Conservation (phyloP, 1,140 invertebrate genomes). For the Calliopsis andreniformis region DNA sequence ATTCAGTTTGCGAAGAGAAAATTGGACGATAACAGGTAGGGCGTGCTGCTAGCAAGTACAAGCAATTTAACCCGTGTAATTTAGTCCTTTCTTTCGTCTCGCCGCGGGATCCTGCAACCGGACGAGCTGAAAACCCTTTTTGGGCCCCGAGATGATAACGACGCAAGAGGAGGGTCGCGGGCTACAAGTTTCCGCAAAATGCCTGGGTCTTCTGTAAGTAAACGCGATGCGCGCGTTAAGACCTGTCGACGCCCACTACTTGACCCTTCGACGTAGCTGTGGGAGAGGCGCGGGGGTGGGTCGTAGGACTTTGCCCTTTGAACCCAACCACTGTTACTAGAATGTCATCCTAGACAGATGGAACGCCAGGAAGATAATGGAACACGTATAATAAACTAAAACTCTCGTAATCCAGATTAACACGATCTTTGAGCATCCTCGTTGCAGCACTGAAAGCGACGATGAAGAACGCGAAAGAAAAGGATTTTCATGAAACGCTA, state of each 20-base stretch:
- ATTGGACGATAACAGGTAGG: slow-evolving; percentile 35
- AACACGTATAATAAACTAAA: slow-evolving; percentile 20
- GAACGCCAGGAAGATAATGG: slow-evolving; percentile 18
- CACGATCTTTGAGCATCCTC: background rate
- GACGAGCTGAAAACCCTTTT: slow-evolving; percentile 28
- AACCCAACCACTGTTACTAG: slow-evolving; percentile 7
- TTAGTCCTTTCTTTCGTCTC: slow-evolving; percentile 32
- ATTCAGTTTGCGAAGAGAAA: slow-evolving; percentile 24
- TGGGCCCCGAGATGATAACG: slow-evolving; percentile 38
- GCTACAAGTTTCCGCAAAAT: slow-evolving; percentile 47
- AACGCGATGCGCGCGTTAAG: slow-evolving; percentile 35
- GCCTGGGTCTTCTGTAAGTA: slow-evolving; percentile 25
- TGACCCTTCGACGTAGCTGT: slow-evolving; percentile 34
- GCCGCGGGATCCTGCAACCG: slow-evolving; percentile 19
- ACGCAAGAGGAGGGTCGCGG: slow-evolving; percentile 29
- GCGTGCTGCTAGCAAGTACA: slow-evolving; percentile 33
- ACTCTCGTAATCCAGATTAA: slow-evolving; percentile 9
- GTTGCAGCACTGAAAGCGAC: background rate
- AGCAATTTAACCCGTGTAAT: slow-evolving; percentile 44
- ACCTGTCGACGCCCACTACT: slow-evolving; percentile 35
- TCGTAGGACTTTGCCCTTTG: slow-evolving; percentile 43
- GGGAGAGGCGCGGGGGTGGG: background rate
- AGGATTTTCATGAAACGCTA: too few relatives aligned
- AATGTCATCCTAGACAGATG: slow-evolving; percentile 27
- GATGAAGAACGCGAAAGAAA: background rate